These are phyloP conservation scores for Desmodus rotundus DNA, from an alignment of 2,113 vertebrate genomes.

Conservation along the genomic window DNA sequence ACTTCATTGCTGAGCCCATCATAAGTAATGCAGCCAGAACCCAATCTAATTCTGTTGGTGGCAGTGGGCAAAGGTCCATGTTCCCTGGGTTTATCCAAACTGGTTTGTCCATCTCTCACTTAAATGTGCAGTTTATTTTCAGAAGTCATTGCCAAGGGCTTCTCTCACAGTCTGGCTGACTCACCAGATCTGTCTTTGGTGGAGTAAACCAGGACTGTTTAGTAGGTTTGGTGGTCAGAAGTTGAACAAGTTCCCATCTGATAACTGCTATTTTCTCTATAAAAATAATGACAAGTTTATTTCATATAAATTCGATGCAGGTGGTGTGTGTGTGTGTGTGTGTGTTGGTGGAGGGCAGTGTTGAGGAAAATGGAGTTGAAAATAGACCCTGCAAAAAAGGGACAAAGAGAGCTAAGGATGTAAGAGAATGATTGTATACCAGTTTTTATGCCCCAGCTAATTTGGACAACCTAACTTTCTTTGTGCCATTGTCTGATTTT, in stretches of 20 bases:
- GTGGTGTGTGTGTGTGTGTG: background rate
- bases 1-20: background rate
- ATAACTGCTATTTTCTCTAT: background rate
- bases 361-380: background rate
- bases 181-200: background rate
- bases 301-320: conserved; percentile 8
- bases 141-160: conserved; percentile 10
- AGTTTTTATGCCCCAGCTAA: background rate
- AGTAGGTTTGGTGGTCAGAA: background rate
- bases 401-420: background rate
- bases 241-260: conserved; percentile 6
- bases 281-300: background rate
- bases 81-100: conserved; percentile 35
- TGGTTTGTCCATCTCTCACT: conserved; percentile 23
- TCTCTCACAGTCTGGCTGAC: conserved; percentile 16
- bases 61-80: background rate
- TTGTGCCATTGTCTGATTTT: background rate
- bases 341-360: background rate
- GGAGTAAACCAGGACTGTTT: background rate
- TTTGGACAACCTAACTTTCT: background rate
- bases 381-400: background rate
- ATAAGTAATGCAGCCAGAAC: background rate
- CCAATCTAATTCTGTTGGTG: background rate
- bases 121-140: conserved; percentile 18
- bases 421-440: background rate